Base-by-base conservation (phyloP, 2,888 invertebrate species). In the Morpho deidamia region DNA sequence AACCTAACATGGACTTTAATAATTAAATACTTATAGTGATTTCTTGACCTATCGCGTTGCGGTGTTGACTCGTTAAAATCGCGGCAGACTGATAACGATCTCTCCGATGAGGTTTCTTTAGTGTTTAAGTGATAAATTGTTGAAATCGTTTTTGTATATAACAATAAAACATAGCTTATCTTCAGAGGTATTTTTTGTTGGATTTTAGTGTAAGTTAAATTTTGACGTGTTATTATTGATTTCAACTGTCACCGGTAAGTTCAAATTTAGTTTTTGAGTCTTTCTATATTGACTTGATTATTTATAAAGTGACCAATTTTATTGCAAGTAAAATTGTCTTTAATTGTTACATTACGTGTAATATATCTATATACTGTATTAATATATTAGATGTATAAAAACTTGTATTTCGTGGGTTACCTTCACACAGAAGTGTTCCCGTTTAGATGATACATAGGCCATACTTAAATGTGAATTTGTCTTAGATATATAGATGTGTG, bases 391-490 rank as follows among this genome's bases (percentile, higher is more conserved):
- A 62, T 81, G 80, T 86, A 81, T 76, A 81, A 79, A 74, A 73
- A 59, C 37, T 41, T 72, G 68, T 81, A 80, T 75, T 77, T 72
- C 67, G 63, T 83, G 82, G 76, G 75, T 72, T 76, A 81, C 68
- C 69, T 81, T 71, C 64, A 66, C 64, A 64, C 75, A 74, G 71
- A 84, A 85, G 83, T 72, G 81, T 84, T 85, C 82, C 78, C 70
- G 68, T 80, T 53, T 83, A 83, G 83, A 77, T 69, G 74, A 70
- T 76, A 78, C 5, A 23, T 71, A 72, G 68, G 83, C 80, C 85
- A 86, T 84, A 86, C 84, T 86, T 83, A 81, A 73, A 74, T 70
- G 76, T 82, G 84, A 83, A 82, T 82, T 84, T 83, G 74, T 81
- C 73, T 74, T 66, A 80, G 76, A 59, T 58, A 70, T 70, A 69